Evolutionary conservation across 2,113 vertebrate genomes (phyloP).

Genomic region (Isurus oxyrinchus): DNA sequence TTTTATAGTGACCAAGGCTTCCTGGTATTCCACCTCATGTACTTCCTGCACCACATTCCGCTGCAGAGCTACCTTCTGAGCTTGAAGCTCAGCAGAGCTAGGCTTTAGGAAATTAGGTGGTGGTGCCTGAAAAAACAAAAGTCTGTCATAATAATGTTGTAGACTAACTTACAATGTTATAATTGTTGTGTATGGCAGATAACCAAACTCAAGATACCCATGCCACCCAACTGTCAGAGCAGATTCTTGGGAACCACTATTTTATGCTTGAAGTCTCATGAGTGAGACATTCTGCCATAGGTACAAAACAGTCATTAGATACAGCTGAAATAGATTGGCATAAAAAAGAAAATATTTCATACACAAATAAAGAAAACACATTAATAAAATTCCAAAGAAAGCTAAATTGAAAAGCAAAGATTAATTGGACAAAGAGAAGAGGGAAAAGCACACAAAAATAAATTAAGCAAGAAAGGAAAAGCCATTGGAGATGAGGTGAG

Average conservation of each 20-base stretch:
- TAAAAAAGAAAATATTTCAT: not conserved
- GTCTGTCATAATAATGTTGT: not conserved
- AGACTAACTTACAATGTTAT: not conserved
- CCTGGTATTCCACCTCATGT: slow-evolving; percentile 52
- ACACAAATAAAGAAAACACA: not conserved
- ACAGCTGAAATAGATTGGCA: not conserved
- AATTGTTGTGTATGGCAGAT: not conserved
- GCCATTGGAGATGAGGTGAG: not conserved
- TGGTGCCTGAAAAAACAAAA: slow-evolving; percentile 51
- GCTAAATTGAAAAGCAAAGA: not conserved
- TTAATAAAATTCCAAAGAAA: not conserved
- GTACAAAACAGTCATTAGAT: not conserved
- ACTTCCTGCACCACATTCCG: slow-evolving; percentile 49
- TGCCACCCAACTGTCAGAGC: not conserved
- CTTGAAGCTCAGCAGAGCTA: slow-evolving; percentile 39
- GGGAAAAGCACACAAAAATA: not conserved
- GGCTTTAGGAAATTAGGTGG: slow-evolving; percentile 49
- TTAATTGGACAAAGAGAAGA: not conserved
- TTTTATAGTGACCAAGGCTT: slow-evolving; percentile 56
- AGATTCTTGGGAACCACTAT: not conserved
- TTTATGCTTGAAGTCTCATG: not conserved
- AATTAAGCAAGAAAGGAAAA: not conserved
- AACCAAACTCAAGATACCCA: not conserved
- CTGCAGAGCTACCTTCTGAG: slow-evolving; percentile 40
- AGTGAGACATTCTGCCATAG: not conserved